Evolutionary conservation across 2,888 invertebrate species (phyloP).

Genomic region (Margaritifera margaritifera): DNA sequence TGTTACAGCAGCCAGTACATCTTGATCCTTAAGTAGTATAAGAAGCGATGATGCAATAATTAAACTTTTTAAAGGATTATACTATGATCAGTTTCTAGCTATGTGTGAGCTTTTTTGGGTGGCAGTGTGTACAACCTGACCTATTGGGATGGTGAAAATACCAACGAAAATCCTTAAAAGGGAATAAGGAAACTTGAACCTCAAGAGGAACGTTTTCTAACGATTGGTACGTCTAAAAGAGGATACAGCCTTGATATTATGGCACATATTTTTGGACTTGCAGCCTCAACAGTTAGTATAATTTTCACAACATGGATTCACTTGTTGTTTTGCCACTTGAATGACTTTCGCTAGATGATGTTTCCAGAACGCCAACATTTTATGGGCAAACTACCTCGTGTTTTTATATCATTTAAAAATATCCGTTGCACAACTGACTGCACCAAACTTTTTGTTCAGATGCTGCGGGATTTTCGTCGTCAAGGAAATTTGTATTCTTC

Average conservation of each 20-base stretch:
- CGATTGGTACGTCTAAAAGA: slow-evolving; percentile 4
- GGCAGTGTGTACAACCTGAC: slow-evolving; percentile 7
- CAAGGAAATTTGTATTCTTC: no score
- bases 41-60: slow-evolving; percentile 10
- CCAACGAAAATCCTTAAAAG: no score
- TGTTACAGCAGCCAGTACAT: neutral
- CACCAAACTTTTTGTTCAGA: slow-evolving; percentile 12
- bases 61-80: slow-evolving; percentile 13
- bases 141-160: slow-evolving; percentile 14
- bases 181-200: slow-evolving; percentile 3
- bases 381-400: slow-evolving; percentile 5
- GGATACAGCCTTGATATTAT: slow-evolving; percentile 2
- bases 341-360: neutral
- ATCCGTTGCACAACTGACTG: slow-evolving; percentile 9
- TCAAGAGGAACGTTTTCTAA: slow-evolving; percentile 9
- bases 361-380: slow-evolving; percentile 7
- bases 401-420: slow-evolving; percentile 11
- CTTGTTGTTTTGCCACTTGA: slow-evolving; percentile 11
- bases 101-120: slow-evolving; percentile 11
- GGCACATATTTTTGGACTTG: slow-evolving; percentile 6
- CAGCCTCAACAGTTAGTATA: no score
- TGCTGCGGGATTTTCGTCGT: slow-evolving; percentile 1
- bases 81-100: slow-evolving; percentile 7
- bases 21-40: no score
- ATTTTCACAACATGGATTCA: no score